phyloP scores from a whole-genome alignment of 1,140 invertebrate genomes.

The Meloidogyne exigua region DNA sequence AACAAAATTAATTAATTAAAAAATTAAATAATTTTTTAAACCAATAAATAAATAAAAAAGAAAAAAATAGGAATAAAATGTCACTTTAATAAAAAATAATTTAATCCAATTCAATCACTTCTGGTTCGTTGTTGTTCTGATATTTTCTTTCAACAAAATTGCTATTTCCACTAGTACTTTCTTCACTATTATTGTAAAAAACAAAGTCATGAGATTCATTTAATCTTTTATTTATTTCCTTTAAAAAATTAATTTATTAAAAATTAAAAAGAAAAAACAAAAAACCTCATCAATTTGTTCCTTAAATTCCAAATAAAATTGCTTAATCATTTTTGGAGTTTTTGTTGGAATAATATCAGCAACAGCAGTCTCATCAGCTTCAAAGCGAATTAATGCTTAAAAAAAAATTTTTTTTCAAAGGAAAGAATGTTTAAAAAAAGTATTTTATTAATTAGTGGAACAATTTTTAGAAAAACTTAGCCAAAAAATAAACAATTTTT shows the following conservation, averaged over 20 bases:
- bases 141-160: neutral
- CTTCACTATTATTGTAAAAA: neutral
- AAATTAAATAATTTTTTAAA: too few species aligned
- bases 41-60: neutral
- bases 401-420: too few species aligned
- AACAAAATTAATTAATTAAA: too few species aligned
- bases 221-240: neutral
- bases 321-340: slow-evolving; percentile 30
- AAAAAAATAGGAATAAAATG: neutral
- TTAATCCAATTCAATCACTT: slow-evolving; percentile 1
- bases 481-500: too few species aligned
- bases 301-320: slow-evolving; percentile 16
- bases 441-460: too few species aligned
- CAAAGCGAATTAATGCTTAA: slow-evolving; percentile 31
- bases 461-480: too few species aligned
- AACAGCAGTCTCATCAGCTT: slow-evolving; percentile 21
- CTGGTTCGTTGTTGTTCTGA: neutral
- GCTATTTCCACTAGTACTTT: neutral
- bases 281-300: slow-evolving; percentile 24
- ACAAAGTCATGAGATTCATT: neutral
- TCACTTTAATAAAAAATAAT: neutral
- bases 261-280: neutral
- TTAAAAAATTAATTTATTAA: too few species aligned
- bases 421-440: too few species aligned
- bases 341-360: slow-evolving; percentile 29